Percentiles rank a stretch among this genome's conserved stretches.
These are phyloP conservation scores for Anagrus nilaparvatae DNA, from an alignment of 1,140 invertebrate genomes.

Conservation along the genomic window DNA sequence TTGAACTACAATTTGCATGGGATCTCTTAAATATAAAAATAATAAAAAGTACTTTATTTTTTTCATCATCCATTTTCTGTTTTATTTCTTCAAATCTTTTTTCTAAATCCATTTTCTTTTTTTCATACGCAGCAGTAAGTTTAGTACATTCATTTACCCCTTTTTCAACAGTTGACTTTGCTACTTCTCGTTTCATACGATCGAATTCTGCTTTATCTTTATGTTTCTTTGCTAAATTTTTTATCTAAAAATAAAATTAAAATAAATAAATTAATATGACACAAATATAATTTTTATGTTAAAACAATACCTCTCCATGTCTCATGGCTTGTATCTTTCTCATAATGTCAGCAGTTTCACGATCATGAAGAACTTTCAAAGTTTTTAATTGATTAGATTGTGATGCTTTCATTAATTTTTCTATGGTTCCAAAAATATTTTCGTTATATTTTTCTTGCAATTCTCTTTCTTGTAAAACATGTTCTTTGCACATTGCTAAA, in stretches of 20 bases:
- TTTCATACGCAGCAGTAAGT: slow-evolving; percentile 62
- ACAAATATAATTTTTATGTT: not conserved
- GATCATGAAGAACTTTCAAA: slow-evolving; percentile 52
- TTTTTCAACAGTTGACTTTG: slow-evolving; percentile 65
- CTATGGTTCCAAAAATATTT: slow-evolving; percentile 58
- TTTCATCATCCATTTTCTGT: slow-evolving; percentile 56
- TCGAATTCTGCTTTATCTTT: slow-evolving; percentile 82
- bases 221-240: slow-evolving; percentile 66
- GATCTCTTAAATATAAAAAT: not conserved
- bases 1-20: too few relatives aligned
- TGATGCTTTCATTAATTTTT: slow-evolving; percentile 68
- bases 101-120: slow-evolving; percentile 62
- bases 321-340: slow-evolving; percentile 69
- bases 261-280: not conserved
- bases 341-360: slow-evolving; percentile 74
- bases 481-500: slow-evolving; percentile 56
- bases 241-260: slow-evolving; percentile 34
- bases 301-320: slow-evolving; percentile 61
- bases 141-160: slow-evolving; percentile 72
- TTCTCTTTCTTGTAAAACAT: slow-evolving; percentile 65
- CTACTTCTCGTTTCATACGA: slow-evolving; percentile 65
- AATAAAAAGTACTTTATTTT: slow-evolving; percentile 50
- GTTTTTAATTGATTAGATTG: slow-evolving; percentile 71
- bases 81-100: slow-evolving; percentile 69
- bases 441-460: slow-evolving; percentile 78